Percentiles rank a stretch among this genome's conserved stretches.
phyloP scores from a whole-genome alignment of 92 coral and sea anemone species.

The Epizoanthus rinbou region DNA sequence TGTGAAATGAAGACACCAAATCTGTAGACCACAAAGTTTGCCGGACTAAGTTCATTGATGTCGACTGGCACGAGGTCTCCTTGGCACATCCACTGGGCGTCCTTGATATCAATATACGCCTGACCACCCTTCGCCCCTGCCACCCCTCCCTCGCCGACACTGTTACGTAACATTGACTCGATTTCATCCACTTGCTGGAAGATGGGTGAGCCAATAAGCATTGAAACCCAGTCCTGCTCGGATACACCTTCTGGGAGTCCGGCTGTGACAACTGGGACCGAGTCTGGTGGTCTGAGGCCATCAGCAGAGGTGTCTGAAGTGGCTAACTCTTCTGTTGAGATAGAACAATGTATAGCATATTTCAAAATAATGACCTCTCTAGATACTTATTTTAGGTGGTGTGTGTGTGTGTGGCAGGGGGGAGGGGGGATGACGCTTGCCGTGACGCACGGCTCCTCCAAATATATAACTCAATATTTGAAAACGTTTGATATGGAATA shows the following conservation, averaged over 20 bases:
- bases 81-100: slow-evolving; percentile 98
- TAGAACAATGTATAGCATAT: not conserved
- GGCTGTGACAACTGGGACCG: slow-evolving; percentile 73
- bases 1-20: slow-evolving; percentile 89
- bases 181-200: slow-evolving; percentile 94
- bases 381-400: not conserved
- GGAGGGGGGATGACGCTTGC: too few relatives aligned
- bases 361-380: not conserved
- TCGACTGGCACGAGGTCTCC: slow-evolving; percentile 97
- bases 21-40: slow-evolving; percentile 96
- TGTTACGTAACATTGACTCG: slow-evolving; percentile 84
- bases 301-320: slow-evolving; percentile 12
- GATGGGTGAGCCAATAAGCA: slow-evolving; percentile 93
- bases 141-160: slow-evolving; percentile 93
- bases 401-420: too few relatives aligned
- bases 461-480: too few relatives aligned
- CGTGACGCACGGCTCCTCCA: too few relatives aligned
- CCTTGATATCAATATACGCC: slow-evolving; percentile 94
- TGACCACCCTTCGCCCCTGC: slow-evolving; percentile 90
- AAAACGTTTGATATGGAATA: too few relatives aligned
- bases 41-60: slow-evolving; percentile 92
- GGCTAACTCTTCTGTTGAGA: slow-evolving; percentile 29
- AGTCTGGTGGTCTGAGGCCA: slow-evolving; percentile 2
- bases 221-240: slow-evolving; percentile 95
- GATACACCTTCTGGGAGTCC: slow-evolving; percentile 90